Evolutionary conservation across 2,113 vertebrate species (phyloP).

Genomic region (Ictalurus furcatus): DNA sequence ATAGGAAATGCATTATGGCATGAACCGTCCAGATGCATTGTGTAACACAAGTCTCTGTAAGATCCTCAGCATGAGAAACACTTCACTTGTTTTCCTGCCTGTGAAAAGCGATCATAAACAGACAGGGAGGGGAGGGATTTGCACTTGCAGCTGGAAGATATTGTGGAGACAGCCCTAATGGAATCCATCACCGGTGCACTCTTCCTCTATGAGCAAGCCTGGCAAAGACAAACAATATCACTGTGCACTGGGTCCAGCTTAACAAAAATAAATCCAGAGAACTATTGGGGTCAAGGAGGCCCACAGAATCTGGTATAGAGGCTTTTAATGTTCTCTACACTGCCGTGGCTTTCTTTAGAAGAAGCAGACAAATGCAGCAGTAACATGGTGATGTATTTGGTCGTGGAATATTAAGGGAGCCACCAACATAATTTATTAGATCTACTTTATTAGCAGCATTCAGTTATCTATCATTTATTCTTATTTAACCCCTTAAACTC

Average conservation of each 20-base stretch:
- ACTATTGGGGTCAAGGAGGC: slow-evolving; percentile 53
- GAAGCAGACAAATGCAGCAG: slow-evolving; percentile 1
- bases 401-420: background rate
- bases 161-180: slow-evolving; percentile 51
- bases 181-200: slow-evolving; percentile 47
- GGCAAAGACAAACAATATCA: slow-evolving; percentile 55
- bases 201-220: slow-evolving; percentile 43
- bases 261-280: slow-evolving; percentile 52
- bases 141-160: slow-evolving; percentile 52
- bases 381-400: background rate
- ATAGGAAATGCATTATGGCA: slow-evolving; percentile 2
- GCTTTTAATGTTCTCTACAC: slow-evolving; percentile 27
- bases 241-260: slow-evolving; percentile 46
- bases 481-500: background rate
- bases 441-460: background rate
- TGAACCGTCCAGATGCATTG: slow-evolving; percentile 46
- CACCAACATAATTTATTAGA: background rate
- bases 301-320: slow-evolving; percentile 26
- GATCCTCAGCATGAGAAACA: slow-evolving; percentile 39
- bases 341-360: slow-evolving; percentile 24
- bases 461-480: background rate
- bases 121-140: slow-evolving; percentile 41
- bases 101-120: slow-evolving; percentile 54
- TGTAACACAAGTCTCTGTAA: slow-evolving; percentile 32
- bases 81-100: slow-evolving; percentile 47